A percentile compares a stretch with the other conserved stretches of the same genome.
Conservation (phyloP, 1,140 invertebrate species). For the Bombus confusus region DNA sequence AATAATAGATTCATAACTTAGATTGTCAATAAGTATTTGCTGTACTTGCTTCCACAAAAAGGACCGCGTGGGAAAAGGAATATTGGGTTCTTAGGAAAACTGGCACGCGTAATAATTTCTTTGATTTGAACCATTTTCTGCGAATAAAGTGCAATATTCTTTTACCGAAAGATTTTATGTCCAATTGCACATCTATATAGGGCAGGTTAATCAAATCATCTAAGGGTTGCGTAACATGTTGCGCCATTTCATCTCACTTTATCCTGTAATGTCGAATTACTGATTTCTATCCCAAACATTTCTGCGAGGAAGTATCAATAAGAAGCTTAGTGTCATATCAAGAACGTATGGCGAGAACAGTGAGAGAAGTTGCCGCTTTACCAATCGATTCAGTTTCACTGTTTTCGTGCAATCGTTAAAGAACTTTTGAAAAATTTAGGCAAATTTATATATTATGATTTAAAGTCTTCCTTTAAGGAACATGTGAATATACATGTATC, state of each 20-base stretch:
- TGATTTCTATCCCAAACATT: not conserved
- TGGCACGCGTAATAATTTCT: not conserved
- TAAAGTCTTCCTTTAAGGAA: not conserved
- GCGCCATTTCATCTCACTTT: constrained; percentile 3
- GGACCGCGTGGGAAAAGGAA: not conserved
- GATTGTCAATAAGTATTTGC: not conserved
- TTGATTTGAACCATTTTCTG: not conserved
- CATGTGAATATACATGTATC: not conserved
- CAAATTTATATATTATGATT: not conserved
- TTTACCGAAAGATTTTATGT: not conserved
- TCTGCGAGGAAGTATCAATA: not conserved
- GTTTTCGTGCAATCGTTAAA: not conserved
- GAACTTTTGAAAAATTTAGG: not conserved
- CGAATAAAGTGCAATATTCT: constrained; percentile 1
- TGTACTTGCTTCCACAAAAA: constrained; percentile 42
- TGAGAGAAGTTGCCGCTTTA: not conserved
- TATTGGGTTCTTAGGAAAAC: not conserved
- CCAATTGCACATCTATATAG: not conserved
- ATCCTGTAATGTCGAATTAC: not conserved
- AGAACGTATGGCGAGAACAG: not conserved
- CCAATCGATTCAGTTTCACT: not conserved
- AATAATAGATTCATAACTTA: no score
- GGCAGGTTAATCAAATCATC: constrained; percentile 32
- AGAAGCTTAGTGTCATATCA: not conserved
- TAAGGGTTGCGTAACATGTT: constrained; percentile 25